Evolutionary conservation across 2,113 vertebrate species (phyloP).

Genomic region (Ceyx cyanopectus): DNA sequence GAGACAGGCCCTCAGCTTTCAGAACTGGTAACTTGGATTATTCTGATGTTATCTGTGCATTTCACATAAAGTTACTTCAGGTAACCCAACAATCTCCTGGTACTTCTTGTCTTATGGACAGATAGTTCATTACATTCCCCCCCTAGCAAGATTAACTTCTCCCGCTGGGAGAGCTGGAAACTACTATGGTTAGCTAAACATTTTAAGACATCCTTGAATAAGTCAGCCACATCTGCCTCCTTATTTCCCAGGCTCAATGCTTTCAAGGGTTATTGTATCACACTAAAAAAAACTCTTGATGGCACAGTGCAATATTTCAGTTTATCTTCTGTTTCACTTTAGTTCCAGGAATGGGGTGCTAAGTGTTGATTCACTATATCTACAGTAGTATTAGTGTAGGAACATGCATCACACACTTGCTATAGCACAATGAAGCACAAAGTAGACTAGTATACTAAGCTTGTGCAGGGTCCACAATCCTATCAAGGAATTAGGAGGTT

Average conservation of each 20-base stretch:
- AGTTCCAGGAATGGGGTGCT: not conserved
- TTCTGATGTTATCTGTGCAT: not conserved
- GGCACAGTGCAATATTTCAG: not conserved
- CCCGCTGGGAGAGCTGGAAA: not conserved
- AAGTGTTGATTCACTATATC: not conserved
- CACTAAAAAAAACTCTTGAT: not conserved
- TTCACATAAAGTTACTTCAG: not conserved
- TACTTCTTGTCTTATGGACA: not conserved
- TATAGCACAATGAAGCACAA: not conserved
- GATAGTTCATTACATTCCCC: not conserved
- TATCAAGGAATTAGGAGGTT: conserved; percentile 53
- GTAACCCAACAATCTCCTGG: not conserved
- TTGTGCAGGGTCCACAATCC: conserved; percentile 8
- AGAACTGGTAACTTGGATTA: not conserved
- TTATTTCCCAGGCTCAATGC: not conserved
- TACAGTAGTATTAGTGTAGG: not conserved
- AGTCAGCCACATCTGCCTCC: not conserved
- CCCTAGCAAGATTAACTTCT: rapidly evolving
- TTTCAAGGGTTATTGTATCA: not conserved
- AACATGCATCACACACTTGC: not conserved
- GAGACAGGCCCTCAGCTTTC: not conserved
- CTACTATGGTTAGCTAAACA: not conserved
- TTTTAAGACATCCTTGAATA: not conserved
- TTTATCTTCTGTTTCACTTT: not conserved
- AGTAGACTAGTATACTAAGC: not conserved